Percentiles rank a stretch among this genome's conserved stretches.
Evolutionary conservation across 2,888 invertebrate species (phyloP).

Genomic region (Syrista parreyssii): DNA sequence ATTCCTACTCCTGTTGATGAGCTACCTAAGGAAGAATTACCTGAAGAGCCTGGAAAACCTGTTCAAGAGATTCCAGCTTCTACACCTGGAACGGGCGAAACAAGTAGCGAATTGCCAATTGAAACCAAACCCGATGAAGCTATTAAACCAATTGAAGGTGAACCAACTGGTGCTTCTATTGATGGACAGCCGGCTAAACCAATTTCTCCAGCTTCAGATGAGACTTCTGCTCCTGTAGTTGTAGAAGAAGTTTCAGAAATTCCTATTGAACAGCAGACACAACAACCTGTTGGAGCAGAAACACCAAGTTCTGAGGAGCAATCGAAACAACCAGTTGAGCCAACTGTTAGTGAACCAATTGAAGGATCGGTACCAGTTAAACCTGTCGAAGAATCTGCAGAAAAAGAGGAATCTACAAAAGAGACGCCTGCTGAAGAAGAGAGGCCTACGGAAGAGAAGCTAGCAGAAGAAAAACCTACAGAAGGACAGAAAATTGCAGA

Average conservation of each 20-base stretch:
- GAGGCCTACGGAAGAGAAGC: not conserved
- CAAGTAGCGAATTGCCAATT: too few relatives aligned
- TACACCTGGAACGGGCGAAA: too few relatives aligned
- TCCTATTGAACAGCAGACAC: slow-evolving; percentile 19
- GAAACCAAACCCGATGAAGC: slow-evolving; percentile 1
- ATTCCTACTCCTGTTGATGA: not conserved
- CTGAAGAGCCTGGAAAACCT: too few relatives aligned
- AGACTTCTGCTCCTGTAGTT: not conserved
- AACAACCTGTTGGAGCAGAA: slow-evolving; percentile 20
- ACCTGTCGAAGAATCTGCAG: slow-evolving; percentile 24
- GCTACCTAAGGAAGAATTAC: too few relatives aligned
- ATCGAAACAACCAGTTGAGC: slow-evolving; percentile 11
- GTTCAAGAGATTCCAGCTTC: too few relatives aligned
- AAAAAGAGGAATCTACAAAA: too few relatives aligned
- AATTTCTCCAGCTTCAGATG: slow-evolving; percentile 22
- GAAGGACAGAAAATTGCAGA: slow-evolving; percentile 6
- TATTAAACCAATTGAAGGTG: slow-evolving; percentile 3
- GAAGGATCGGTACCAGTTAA: slow-evolving; percentile 1
- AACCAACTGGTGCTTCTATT: slow-evolving; percentile 6
- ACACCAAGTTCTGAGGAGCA: slow-evolving; percentile 8
- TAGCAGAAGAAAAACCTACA: slow-evolving; percentile 1
- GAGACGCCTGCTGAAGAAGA: not conserved
- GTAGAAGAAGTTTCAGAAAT: not conserved
- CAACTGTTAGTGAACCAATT: slow-evolving; percentile 5
- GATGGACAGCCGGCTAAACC: slow-evolving; percentile 13